phyloP scores from a whole-genome alignment of 2,113 vertebrate species.

The Sinocyclocheilus rhinocerous region DNA sequence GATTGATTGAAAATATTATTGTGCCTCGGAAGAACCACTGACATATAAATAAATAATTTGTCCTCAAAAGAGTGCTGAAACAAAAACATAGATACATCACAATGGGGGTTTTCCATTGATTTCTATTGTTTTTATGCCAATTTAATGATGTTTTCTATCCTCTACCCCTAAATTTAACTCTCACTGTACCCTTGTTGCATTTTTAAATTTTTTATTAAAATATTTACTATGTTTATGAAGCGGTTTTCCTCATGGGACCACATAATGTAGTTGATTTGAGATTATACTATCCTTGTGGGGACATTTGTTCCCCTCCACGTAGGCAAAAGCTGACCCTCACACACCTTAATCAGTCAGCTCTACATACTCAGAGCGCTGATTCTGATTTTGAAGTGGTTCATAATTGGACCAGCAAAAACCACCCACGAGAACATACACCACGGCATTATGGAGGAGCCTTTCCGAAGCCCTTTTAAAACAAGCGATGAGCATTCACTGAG shows the following conservation, averaged over 20 bases:
- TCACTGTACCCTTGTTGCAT: neutral
- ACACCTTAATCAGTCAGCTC: constrained; percentile 30
- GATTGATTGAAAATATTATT: neutral
- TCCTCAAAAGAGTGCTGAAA: neutral
- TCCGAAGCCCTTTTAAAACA: constrained; percentile 24
- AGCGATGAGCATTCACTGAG: neutral
- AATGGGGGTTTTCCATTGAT: neutral
- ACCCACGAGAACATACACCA: constrained; percentile 11
- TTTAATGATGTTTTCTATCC: neutral
- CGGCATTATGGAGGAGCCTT: neutral
- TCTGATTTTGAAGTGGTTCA: constrained; percentile 35
- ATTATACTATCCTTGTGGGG: neutral
- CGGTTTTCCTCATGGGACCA: neutral
- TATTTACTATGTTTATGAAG: neutral
- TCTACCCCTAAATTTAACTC: neutral
- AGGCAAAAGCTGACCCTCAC: constrained; percentile 20
- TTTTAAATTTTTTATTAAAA: neutral
- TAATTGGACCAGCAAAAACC: constrained; percentile 37
- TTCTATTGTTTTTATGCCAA: neutral
- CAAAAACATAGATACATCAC: neutral
- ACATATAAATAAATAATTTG: too few relatives aligned
- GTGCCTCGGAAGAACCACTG: neutral
- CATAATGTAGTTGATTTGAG: neutral
- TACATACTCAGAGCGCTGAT: constrained; percentile 19
- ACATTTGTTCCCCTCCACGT: neutral